Evolutionary conservation across 30 jellyfish, hydroid and myxozoan genomes (phyloP).

Genomic region (Aurelia coerulea): DNA sequence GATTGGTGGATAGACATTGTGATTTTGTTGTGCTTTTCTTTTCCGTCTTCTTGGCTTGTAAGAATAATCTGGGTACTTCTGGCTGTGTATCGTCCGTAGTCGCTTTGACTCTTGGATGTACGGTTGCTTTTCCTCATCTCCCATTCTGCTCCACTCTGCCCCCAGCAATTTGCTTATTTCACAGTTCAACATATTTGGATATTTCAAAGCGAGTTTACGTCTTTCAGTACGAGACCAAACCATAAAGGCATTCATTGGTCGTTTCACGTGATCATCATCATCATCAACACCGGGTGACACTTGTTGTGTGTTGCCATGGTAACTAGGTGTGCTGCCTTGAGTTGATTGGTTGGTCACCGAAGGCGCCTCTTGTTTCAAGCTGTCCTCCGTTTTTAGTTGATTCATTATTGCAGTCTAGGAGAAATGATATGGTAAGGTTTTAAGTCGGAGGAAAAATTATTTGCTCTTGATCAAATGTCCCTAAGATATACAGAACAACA

Average conservation of each 20-base stretch:
- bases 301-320: conserved; percentile 51
- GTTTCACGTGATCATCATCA: conserved; percentile 98
- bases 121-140: conserved; percentile 96
- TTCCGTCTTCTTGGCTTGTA: conserved; percentile 97
- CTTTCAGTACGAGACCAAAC: conserved; percentile 99
- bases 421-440: neutral
- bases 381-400: conserved; percentile 66
- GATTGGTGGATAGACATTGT: conserved; percentile 88
- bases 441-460: no score
- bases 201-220: conserved; percentile 95
- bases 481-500: no score
- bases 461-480: no score
- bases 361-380: conserved; percentile 51
- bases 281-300: conserved; percentile 58
- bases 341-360: conserved; percentile 46
- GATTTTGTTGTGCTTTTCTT: conserved; percentile 95
- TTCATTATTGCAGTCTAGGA: conserved; percentile 48
- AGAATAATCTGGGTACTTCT: conserved; percentile 96
- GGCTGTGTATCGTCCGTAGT: conserved; percentile 96
- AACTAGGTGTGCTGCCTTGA: conserved; percentile 38
- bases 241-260: conserved; percentile 99
- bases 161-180: conserved; percentile 98
- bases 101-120: conserved; percentile 94
- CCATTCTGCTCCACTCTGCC: conserved; percentile 99
- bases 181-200: conserved; percentile 98